Evolutionary conservation across 2,797 vertebrate genomes (phyloP), one percentile per base, ranked within the genome.

Genomic region (Chelonia mydas): DNA sequence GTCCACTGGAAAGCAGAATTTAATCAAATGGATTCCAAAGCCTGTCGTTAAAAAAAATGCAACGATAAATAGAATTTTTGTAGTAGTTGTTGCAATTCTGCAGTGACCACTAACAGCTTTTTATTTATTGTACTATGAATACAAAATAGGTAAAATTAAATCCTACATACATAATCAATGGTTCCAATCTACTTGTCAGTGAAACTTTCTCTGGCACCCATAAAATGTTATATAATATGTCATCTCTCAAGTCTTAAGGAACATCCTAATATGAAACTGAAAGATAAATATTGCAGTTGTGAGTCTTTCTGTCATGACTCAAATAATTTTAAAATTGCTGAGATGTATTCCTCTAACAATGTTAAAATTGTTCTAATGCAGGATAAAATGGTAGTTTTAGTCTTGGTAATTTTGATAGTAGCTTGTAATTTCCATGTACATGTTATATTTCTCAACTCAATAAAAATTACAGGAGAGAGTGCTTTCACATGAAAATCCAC

Each of bases 271-370:
- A 98, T 96, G 96, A 97, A 98, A 96, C 85, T 98, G 97, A 98
- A 98, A 98, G 98, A 97, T 98, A 98, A 98, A 98, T 98, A 98
- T 98, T 98, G 97, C 98, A 98, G 97, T 98, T 98, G 96, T 97
- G 97, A 98, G 97, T 97, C 97, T 98, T 97, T 98, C 96, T 98
- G 97, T 98, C 98, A 98, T 98, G 97, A 98, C 98, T 98, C 96
- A 98, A 98, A 98, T 98, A 98, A 98, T 98, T 98, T 98, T 97
- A 97, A 98, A 98, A 98, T 98, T 98, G 97, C 97, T 97, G 97
- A 98, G 97, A 98, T 98, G 93, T 98, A 97, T 97, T 98, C 97
- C 90, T 97, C 89, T 98, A 98, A 98, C 98, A 98, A 98, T 97
- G 97, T 98, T 98, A 98, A 98, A 98, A 98, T 98, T 98, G 97